phyloP scores from a whole-genome alignment of 2,113 vertebrate species.

The Lonchura striata region DNA sequence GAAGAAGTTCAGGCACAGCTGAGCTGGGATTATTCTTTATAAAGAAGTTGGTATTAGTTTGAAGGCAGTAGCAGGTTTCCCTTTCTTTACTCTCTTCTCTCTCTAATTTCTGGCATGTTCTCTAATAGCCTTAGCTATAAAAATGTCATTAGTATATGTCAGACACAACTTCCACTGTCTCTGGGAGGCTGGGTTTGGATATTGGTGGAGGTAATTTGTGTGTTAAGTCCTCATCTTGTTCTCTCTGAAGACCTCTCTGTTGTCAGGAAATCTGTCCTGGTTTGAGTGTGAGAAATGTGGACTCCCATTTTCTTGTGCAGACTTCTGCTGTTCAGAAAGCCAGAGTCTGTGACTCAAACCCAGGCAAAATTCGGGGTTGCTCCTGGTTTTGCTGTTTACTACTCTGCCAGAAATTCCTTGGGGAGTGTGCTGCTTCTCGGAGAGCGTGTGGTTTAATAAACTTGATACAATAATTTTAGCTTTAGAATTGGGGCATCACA shows the following conservation, averaged over 20 bases:
- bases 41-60: background rate
- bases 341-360: background rate
- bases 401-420: background rate
- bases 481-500: background rate
- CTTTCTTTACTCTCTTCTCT: background rate
- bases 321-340: fast-evolving
- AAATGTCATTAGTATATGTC: background rate
- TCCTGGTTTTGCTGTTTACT: background rate
- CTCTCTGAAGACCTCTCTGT: background rate
- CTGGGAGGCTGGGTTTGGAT: background rate
- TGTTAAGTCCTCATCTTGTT: background rate
- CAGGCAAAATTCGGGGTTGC: background rate
- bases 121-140: background rate
- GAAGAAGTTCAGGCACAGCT: background rate
- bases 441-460: background rate
- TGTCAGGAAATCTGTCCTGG: background rate
- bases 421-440: background rate
- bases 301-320: fast-evolving
- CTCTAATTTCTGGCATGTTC: background rate
- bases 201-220: background rate
- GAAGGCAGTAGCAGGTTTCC: background rate
- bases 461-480: background rate
- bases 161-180: background rate
- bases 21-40: background rate
- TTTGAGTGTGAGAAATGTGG: too few species aligned